Percentiles rank a stretch among this genome's conserved stretches.
These are phyloP conservation scores for Solenopsis fugax DNA, from an alignment of 1,140 invertebrate species.

Conservation along the genomic window DNA sequence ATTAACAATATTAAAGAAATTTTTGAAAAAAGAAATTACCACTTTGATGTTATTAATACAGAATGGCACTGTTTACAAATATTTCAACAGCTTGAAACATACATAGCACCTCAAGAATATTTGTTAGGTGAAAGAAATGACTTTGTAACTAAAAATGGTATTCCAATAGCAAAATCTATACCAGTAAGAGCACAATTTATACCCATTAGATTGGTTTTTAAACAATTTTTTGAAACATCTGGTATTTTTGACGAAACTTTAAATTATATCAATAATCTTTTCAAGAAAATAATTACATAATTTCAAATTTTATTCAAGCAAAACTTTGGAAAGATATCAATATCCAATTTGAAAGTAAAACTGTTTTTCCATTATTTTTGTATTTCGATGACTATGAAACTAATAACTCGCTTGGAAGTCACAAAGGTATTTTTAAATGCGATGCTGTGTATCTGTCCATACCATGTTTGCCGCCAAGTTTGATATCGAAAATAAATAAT, in stretches of 20 bases:
- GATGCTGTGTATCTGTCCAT: neutral
- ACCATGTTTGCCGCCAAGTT: neutral
- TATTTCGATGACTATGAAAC: neutral
- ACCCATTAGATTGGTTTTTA: neutral
- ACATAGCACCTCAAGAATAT: slow-evolving; percentile 2
- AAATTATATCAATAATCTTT: slow-evolving; percentile 19
- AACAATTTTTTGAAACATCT: neutral
- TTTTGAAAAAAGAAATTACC: neutral
- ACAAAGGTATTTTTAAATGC: neutral
- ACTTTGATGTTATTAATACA: neutral
- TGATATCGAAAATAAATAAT: neutral
- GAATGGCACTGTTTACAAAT: neutral
- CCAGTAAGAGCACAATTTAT: neutral
- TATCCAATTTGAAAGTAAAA: neutral
- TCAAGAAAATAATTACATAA: neutral
- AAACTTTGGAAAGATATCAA: slow-evolving; percentile 1
- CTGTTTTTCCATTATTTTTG: neutral
- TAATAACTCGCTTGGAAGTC: neutral
- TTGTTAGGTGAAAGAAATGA: slow-evolving; percentile 17
- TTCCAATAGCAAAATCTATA: neutral
- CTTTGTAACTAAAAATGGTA: neutral
- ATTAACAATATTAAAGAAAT: neutral
- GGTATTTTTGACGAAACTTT: slow-evolving; percentile 3
- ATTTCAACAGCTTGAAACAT: neutral
- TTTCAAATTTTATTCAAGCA: slow-evolving; percentile 3